phyloP scores from a whole-genome alignment of 2,113 vertebrate species.

The Tinamus guttatus region DNA sequence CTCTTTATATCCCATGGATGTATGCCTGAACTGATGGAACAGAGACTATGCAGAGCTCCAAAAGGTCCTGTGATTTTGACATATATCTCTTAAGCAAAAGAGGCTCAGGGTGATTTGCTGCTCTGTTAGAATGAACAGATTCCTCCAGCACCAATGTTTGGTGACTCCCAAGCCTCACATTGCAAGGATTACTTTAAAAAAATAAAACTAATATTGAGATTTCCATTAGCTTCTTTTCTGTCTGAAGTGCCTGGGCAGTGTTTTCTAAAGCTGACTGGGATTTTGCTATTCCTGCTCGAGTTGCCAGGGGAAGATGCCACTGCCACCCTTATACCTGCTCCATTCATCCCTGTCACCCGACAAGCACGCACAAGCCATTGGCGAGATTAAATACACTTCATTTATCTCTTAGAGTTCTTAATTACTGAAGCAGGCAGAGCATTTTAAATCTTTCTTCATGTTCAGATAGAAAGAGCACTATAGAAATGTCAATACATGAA shows the following conservation, averaged over 20 bases:
- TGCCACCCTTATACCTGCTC: neutral
- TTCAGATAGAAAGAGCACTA: neutral
- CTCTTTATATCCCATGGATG: neutral
- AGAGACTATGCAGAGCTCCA: neutral
- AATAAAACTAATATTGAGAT: rapidly evolving
- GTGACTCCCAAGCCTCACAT: neutral
- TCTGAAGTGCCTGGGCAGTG: neutral
- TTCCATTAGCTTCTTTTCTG: neutral
- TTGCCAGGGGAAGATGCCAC: neutral
- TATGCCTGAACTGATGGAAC: neutral
- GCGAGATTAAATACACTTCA: neutral
- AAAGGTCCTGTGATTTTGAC: neutral
- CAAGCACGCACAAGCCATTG: neutral
- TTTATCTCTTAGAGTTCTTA: constrained; percentile 18
- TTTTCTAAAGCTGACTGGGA: neutral
- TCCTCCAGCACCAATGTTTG: rapidly evolving
- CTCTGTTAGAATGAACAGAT: neutral
- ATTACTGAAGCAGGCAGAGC: neutral
- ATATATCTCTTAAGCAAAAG: neutral
- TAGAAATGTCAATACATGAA: neutral
- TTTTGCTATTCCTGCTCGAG: neutral
- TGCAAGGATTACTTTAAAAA: neutral
- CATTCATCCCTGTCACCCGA: neutral
- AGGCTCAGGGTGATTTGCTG: neutral
- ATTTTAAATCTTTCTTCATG: neutral